Evolutionary conservation across 2,888 invertebrate species (phyloP).

Genomic region (Troides oblongomaculatus): DNA sequence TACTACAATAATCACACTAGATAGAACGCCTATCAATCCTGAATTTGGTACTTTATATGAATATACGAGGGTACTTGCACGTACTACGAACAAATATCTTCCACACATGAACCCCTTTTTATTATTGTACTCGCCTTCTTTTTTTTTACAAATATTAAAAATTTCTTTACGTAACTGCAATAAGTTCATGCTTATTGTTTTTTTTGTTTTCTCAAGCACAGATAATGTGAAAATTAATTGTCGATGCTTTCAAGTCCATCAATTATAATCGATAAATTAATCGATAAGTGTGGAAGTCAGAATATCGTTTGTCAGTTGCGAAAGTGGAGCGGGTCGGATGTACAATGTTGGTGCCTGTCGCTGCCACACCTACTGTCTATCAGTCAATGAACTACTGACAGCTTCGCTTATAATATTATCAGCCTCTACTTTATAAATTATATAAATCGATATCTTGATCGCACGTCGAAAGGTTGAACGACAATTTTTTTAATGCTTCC

Average conservation of each 20-base stretch:
- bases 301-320: constrained; percentile 39
- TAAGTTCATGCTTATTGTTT: no score
- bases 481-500: constrained; percentile 1
- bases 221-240: background rate
- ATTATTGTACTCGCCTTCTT: no score
- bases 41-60: no score
- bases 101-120: no score
- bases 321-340: constrained; percentile 43
- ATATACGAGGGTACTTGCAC: no score
- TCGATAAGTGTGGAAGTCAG: constrained; percentile 10
- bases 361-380: constrained; percentile 51
- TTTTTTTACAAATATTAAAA: no score
- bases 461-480: constrained; percentile 17
- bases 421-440: constrained; percentile 34
- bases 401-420: constrained; percentile 39
- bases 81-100: no score
- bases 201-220: no score
- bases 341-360: constrained; percentile 39
- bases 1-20: no score
- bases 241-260: background rate
- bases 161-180: no score
- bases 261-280: constrained; percentile 7
- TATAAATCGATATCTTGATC: constrained; percentile 34
- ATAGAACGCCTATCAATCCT: no score
- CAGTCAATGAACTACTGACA: constrained; percentile 44